A percentile compares a stretch with the other conserved stretches of the same genome.
These are phyloP conservation scores for Mormyrops attenuatus DNA, from an alignment of 2,797 vertebrate genomes.

Conservation along the genomic window DNA sequence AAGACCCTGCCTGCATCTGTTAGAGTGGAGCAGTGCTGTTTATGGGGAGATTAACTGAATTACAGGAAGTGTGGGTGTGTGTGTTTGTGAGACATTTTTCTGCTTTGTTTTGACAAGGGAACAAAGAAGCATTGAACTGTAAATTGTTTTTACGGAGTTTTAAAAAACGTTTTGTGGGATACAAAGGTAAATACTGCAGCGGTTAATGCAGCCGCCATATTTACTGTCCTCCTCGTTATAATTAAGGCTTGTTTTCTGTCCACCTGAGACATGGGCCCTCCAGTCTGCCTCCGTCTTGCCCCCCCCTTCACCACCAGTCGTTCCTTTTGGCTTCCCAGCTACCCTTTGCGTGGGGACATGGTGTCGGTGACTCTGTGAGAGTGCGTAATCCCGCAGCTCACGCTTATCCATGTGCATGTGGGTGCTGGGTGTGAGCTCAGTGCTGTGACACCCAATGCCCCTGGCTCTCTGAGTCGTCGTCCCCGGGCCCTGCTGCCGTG, in stretches of 20 bases:
- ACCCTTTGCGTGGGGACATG: neutral
- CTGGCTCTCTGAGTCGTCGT: neutral
- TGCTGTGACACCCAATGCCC: neutral
- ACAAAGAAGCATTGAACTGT: neutral
- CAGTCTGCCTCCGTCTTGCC: neutral
- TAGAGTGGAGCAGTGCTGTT: neutral
- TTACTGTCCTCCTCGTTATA: neutral
- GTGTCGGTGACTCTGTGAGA: neutral
- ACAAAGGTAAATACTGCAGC: neutral
- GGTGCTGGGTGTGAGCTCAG: neutral
- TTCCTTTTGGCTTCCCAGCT: neutral
- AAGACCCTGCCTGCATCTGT: neutral
- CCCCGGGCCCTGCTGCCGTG: neutral
- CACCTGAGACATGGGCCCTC: neutral
- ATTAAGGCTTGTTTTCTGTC: neutral
- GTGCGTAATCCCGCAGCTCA: neutral
- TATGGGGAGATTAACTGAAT: neutral
- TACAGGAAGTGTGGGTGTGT: conserved; percentile 9
- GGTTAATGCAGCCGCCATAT: neutral
- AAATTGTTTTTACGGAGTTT: neutral
- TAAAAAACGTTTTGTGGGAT: neutral
- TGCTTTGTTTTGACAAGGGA: neutral
- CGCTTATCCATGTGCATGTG: neutral
- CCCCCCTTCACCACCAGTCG: neutral
- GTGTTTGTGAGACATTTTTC: neutral